Evolutionary conservation across 1,140 invertebrate species (phyloP).

Genomic region (Leptonema lineaticorne): DNA sequence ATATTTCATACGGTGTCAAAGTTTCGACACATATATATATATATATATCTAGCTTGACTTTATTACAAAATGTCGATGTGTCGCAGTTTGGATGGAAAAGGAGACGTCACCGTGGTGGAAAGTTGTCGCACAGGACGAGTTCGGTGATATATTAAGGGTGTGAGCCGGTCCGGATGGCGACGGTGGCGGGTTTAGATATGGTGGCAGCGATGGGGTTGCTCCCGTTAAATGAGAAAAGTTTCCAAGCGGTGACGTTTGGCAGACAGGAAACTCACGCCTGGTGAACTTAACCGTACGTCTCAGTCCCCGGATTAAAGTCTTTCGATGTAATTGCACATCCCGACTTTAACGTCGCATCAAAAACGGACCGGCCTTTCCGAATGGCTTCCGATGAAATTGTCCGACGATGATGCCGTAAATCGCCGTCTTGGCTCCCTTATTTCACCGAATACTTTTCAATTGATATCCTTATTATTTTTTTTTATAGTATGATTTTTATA

Average conservation of each 20-base stretch:
- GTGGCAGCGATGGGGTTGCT: constrained; percentile 13
- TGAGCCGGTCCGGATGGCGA: constrained; percentile 3
- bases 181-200: too few relatives aligned
- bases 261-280: constrained; percentile 27
- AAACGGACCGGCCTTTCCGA: not conserved
- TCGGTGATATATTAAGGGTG: not conserved
- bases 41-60: not conserved
- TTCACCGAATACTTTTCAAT: too few relatives aligned
- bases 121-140: not conserved
- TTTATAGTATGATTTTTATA: not conserved
- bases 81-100: not conserved
- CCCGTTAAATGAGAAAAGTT: constrained; percentile 39
- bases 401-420: too few relatives aligned
- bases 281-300: constrained; percentile 30
- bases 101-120: not conserved
- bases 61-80: not conserved
- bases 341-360: not conserved
- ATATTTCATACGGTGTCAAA: too few relatives aligned
- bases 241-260: constrained; percentile 25
- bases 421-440: too few relatives aligned
- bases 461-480: too few relatives aligned
- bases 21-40: too few relatives aligned
- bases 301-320: constrained; percentile 12
- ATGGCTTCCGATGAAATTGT: too few relatives aligned
- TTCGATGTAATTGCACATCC: constrained; percentile 23